phyloP scores from a whole-genome alignment of 2,888 invertebrate species.

The Apoda limacodes region DNA sequence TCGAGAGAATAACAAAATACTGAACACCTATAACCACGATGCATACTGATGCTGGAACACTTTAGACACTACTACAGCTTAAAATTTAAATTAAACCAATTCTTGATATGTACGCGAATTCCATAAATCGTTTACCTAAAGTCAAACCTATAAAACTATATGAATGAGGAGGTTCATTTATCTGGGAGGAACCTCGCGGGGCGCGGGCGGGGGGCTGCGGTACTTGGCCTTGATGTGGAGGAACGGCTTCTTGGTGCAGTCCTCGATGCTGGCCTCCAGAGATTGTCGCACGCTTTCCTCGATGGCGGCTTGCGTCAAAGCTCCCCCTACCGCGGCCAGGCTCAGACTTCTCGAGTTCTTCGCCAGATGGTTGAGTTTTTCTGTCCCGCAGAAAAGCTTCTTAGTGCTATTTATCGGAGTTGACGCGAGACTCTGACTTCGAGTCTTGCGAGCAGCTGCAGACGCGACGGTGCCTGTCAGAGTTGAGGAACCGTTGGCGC shows the following conservation, averaged over 20 bases:
- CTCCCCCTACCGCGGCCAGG: conserved; percentile 38
- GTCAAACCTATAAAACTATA: conserved; percentile 31
- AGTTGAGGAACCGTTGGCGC: conserved; percentile 32
- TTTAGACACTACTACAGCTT: no score
- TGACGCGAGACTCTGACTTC: conserved; percentile 55
- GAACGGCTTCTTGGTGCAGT: conserved; percentile 63
- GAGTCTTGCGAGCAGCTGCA: conserved; percentile 26
- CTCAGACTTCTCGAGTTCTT: conserved; percentile 60
- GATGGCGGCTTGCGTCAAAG: conserved; percentile 58
- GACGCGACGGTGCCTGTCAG: conserved; percentile 32
- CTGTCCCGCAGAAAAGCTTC: conserved; percentile 29
- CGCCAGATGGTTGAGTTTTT: conserved; percentile 23
- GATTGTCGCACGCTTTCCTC: conserved; percentile 59
- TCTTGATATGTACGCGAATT: no score
- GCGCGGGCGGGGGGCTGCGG: conserved; percentile 76
- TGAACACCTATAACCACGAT: no score
- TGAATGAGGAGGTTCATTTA: conserved; percentile 50
- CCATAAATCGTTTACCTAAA: no score
- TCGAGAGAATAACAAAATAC: no score
- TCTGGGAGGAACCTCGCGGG: conserved; percentile 71
- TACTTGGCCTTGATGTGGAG: conserved; percentile 81
- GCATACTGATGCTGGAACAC: no score
- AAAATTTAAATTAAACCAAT: no score
- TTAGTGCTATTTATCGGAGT: conserved; percentile 42
- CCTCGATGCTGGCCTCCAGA: conserved; percentile 45